Evolutionary conservation across 1,140 invertebrate species (phyloP), one percentile per base, ranked within the genome.

Genomic region (Carposina sasakii): DNA sequence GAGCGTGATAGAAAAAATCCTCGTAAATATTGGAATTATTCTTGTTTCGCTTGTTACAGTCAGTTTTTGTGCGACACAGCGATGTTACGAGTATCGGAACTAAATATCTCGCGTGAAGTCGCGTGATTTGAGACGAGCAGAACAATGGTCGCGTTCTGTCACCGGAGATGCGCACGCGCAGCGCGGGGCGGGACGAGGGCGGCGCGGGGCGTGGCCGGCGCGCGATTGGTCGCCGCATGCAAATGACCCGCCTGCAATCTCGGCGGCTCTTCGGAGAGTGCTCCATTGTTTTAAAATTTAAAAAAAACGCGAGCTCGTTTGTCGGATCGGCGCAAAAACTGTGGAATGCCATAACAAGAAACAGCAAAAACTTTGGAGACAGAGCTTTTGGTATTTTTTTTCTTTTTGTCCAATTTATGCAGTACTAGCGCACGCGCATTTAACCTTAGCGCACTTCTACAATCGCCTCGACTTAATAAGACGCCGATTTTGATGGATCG

Each of bases 261-360:
- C 68, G 52, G 47, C 20, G 24, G 44, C 54, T 54, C 57, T 40
- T 63, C 57, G 62, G 61, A 63, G 48, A 39, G 48, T 44, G 54
- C 57, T 63, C 66, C 65, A 68, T 70, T 72, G 69, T 71, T 60
- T 50, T 40, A 23, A 31, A 48, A 22, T 50, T 54, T 5, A 28
- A 71, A 65, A 75, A 77, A 75, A 63, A 46, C 55, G 30, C 41
- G 57, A 54, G 57, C 69, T 76, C 66, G 71, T 67, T 71, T 75
- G 72, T 75, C 69, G 63, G 56, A 69, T 59, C 60, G 50, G 28
- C 40, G 53, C 63, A 71, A 77, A 76, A 82, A 82, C 63, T 13
- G 53, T 34, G 57, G 60, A 68, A 72, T 70, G 66, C 64, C 73
- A 74, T 71, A 75, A 79, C 71, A 72, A 82, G 69, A 79, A 76